Conservation (phyloP, 1,140 invertebrate genomes). For the Holcopasites calliopsidis region DNA sequence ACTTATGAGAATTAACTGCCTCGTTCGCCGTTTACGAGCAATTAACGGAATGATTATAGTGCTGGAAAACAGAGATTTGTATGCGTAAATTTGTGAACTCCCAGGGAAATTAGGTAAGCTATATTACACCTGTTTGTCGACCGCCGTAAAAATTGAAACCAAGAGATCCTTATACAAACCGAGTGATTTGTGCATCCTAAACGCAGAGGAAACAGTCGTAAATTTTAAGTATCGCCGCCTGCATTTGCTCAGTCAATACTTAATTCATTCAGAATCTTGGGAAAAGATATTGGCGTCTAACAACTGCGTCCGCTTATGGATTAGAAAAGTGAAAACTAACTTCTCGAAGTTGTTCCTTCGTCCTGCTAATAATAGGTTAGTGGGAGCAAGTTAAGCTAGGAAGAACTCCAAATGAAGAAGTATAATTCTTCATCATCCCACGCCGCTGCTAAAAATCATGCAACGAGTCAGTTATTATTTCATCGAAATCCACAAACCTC, state of each 20-base stretch:
- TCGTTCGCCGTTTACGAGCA: conserved; percentile 28
- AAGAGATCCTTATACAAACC: conserved; percentile 16
- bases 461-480: too few species aligned
- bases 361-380: too few species aligned
- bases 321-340: too few species aligned
- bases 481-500: too few species aligned
- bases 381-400: too few species aligned
- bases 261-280: conserved; percentile 9
- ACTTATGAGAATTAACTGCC: background rate
- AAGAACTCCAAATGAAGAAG: too few species aligned
- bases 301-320: too few species aligned
- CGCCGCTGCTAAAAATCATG: too few species aligned
- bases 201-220: conserved; percentile 42
- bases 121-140: conserved; percentile 23
- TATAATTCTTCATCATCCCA: too few species aligned
- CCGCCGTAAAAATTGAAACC: conserved; percentile 6
- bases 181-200: conserved; percentile 42
- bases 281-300: background rate
- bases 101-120: conserved; percentile 18
- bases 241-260: conserved; percentile 36
- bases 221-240: conserved; percentile 30
- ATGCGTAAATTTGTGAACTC: conserved; percentile 1
- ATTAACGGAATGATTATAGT: conserved; percentile 15
- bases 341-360: too few species aligned
- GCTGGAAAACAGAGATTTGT: background rate